phyloP scores from a whole-genome alignment of 2,797 vertebrate species.

The Gadopsis bispinosus region DNA sequence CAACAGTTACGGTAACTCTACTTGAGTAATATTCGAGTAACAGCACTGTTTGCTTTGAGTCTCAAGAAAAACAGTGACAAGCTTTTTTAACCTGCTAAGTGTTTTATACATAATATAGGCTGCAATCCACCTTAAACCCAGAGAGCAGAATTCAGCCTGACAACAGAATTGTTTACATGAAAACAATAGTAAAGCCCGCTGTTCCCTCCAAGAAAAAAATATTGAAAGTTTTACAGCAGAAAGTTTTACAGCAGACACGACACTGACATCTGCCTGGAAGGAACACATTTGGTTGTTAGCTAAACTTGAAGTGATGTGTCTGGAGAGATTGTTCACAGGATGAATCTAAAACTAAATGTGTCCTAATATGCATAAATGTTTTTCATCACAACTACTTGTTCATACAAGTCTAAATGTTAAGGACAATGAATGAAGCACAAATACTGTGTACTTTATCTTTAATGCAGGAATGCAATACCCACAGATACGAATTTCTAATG shows the following conservation, averaged over 20 bases:
- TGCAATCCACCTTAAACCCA: background rate
- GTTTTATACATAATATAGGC: too few species aligned
- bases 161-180: background rate
- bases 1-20: too few species aligned
- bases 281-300: too few species aligned
- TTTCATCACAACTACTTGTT: background rate
- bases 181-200: background rate
- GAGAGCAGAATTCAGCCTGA: slow-evolving; percentile 3
- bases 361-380: too few species aligned
- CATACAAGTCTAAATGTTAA: background rate
- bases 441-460: slow-evolving; percentile 40
- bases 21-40: too few species aligned
- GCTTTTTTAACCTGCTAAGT: too few species aligned
- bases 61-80: too few species aligned
- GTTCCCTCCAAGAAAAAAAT: background rate
- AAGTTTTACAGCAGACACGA: too few species aligned
- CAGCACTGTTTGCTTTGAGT: too few species aligned
- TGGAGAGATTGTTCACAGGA: background rate
- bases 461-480: slow-evolving; percentile 61
- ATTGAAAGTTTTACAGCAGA: background rate
- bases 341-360: background rate
- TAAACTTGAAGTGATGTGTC: too few species aligned
- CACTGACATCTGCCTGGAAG: too few species aligned
- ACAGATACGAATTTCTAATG: slow-evolving; percentile 23
- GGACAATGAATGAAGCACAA: background rate